Evolutionary conservation across 2,888 invertebrate species (phyloP).

Genomic region (Diarsia rubi): DNA sequence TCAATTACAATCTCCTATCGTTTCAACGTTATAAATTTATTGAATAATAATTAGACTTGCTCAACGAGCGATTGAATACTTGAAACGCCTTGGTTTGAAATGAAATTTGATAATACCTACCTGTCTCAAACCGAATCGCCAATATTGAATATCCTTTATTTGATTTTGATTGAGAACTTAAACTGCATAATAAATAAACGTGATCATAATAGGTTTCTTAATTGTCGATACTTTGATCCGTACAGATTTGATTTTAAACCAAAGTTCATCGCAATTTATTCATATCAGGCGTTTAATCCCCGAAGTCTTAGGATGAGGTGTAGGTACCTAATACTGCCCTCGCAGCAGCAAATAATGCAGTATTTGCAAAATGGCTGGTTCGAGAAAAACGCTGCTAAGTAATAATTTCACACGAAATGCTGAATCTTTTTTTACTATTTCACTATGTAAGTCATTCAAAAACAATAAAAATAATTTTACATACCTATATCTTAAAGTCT

Average conservation of each 20-base stretch:
- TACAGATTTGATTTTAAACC: not conserved
- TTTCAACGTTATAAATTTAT: constrained; percentile 20
- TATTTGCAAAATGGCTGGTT: no score
- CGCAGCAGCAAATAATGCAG: no score
- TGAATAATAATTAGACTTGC: constrained; percentile 37
- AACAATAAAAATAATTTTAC: no score
- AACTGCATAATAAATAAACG: not conserved
- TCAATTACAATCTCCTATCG: not conserved
- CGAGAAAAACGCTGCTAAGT: no score
- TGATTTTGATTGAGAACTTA: constrained; percentile 14
- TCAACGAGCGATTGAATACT: constrained; percentile 44
- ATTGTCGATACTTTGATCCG: not conserved
- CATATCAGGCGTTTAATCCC: no score
- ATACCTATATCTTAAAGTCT: no score
- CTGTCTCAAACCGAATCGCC: constrained; percentile 28
- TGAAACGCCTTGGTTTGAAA: constrained; percentile 18
- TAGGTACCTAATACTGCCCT: no score
- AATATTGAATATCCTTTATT: constrained; percentile 23
- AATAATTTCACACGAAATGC: no score
- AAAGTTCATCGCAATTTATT: no score
- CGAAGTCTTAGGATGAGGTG: no score
- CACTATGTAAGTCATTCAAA: no score
- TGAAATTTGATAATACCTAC: constrained; percentile 55
- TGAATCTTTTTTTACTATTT: no score
- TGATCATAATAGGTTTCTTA: not conserved